Evolutionary conservation across 2,888 invertebrate species (phyloP).

Genomic region (Lingula anatina): DNA sequence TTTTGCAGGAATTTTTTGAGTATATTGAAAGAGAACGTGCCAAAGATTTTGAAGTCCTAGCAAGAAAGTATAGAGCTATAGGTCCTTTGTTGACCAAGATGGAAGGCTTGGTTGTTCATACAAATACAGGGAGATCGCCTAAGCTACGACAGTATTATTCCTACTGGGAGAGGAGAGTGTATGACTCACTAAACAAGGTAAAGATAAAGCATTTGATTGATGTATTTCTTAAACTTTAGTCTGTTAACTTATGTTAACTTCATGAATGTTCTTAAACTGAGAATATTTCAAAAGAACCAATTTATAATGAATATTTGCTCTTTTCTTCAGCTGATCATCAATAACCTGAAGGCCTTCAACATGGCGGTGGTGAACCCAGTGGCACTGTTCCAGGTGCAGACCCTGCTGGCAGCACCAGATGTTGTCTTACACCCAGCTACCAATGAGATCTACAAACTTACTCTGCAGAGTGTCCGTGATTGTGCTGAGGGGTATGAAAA

Average conservation of each 20-base stretch:
- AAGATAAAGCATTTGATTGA: no score
- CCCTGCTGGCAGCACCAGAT: conserved; percentile 68
- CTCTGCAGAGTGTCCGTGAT: conserved; percentile 70
- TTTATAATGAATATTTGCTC: no score
- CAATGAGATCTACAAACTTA: conserved; percentile 71
- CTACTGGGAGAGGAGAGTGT: conserved; percentile 78
- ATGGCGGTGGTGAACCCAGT: conserved; percentile 57
- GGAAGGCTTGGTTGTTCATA: conserved; percentile 76
- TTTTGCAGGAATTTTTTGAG: conserved; percentile 64
- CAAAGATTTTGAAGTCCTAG: conserved; percentile 64
- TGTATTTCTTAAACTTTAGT: no score
- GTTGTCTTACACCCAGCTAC: conserved; percentile 71
- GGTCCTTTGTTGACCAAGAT: conserved; percentile 79
- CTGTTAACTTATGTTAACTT: no score
- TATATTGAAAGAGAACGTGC: conserved; percentile 66
- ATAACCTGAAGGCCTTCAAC: conserved; percentile 69
- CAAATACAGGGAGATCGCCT: conserved; percentile 68
- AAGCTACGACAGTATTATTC: conserved; percentile 74
- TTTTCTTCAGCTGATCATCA: conserved; percentile 58
- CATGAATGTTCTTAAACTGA: no score
- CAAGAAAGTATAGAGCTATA: conserved; percentile 71
- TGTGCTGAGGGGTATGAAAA: conserved; percentile 66
- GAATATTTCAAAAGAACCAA: no score
- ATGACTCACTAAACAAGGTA: conserved; percentile 63
- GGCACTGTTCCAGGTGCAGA: conserved; percentile 75